phyloP scores from a whole-genome alignment of 2,797 vertebrate genomes.

The Erethizon dorsatum region DNA sequence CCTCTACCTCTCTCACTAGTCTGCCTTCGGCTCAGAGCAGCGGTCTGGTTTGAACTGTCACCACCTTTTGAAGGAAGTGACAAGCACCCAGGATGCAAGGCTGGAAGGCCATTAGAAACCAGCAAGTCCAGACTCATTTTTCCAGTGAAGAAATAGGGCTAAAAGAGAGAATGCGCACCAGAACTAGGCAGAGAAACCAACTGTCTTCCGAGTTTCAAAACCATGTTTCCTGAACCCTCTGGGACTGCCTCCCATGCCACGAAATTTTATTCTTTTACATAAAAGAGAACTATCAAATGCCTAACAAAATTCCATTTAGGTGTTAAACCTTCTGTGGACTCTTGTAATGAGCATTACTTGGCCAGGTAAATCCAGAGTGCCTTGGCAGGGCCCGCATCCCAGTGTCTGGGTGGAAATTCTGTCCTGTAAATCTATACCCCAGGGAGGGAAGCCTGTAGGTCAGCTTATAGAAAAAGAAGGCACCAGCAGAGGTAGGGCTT shows the following conservation, averaged over 20 bases:
- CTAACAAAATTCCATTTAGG: conserved; percentile 12
- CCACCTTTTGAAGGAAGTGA: not conserved
- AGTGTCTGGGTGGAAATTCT: not conserved
- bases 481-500: not conserved
- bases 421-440: not conserved
- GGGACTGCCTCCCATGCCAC: not conserved
- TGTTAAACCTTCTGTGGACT: not conserved
- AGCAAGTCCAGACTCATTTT: not conserved
- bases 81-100: not conserved
- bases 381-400: not conserved
- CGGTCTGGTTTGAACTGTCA: not conserved
- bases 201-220: not conserved
- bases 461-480: not conserved
- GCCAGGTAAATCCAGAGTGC: not conserved
- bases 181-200: not conserved
- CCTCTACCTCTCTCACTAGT: accelerated
- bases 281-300: conserved; percentile 1
- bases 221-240: not conserved
- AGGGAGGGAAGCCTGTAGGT: not conserved
- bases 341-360: not conserved
- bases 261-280: conserved; percentile 38
- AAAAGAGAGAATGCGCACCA: not conserved
- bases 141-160: not conserved
- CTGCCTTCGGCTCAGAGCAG: not conserved
- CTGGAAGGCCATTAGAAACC: not conserved